phyloP scores from a whole-genome alignment of 2,113 vertebrate species.

The Xyliphius kryptos region DNA sequence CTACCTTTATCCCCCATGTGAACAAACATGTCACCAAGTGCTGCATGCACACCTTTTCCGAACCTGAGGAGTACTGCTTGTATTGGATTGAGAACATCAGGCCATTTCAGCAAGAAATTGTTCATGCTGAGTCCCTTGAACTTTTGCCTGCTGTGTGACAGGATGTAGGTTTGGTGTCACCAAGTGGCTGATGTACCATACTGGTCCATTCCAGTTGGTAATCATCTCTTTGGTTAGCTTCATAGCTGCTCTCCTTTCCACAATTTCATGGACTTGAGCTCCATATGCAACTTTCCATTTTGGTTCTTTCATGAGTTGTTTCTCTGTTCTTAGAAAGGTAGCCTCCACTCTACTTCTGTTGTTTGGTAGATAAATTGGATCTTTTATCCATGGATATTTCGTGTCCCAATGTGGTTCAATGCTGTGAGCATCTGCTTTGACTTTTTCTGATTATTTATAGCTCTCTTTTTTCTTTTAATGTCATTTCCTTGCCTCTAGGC shows the following conservation, averaged over 20 bases:
- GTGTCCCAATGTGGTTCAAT: slow-evolving; percentile 26
- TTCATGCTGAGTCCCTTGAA: slow-evolving; percentile 30
- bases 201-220: slow-evolving; percentile 1
- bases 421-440: slow-evolving; percentile 19
- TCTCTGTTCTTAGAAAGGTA: slow-evolving; percentile 30
- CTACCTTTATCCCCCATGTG: slow-evolving; percentile 11
- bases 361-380: slow-evolving; percentile 13
- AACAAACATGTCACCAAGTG: slow-evolving; percentile 15
- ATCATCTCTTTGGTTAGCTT: not conserved
- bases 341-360: slow-evolving; percentile 18
- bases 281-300: not conserved
- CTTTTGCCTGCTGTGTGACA: slow-evolving; percentile 26
- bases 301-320: no score
- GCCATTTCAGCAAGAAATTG: slow-evolving; percentile 23
- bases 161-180: slow-evolving; percentile 31
- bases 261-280: slow-evolving; percentile 38
- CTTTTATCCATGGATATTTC: slow-evolving; percentile 23
- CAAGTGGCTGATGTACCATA: no score
- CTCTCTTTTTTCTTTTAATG: slow-evolving; percentile 30
- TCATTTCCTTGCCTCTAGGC: slow-evolving; percentile 39
- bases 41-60: slow-evolving; percentile 16
- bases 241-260: slow-evolving; percentile 24
- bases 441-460: slow-evolving; percentile 25
- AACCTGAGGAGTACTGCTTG: slow-evolving; percentile 33
- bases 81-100: slow-evolving; percentile 36